These are phyloP conservation scores for Sebastes minor DNA, from an alignment of 2,797 vertebrate genomes.

Conservation along the genomic window DNA sequence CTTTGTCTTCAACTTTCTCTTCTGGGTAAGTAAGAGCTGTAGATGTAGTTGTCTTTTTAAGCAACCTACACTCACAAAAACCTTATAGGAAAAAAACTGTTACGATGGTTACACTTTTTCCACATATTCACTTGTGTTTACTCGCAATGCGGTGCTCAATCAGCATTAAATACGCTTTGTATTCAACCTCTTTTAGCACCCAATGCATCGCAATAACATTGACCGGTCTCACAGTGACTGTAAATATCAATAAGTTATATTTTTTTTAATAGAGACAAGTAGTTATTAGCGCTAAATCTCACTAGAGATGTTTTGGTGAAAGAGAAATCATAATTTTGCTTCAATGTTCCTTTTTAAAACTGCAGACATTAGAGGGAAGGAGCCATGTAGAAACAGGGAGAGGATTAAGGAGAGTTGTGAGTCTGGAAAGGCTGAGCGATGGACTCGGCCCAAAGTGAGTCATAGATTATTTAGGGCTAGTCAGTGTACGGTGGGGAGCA, in stretches of 20 bases:
- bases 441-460: constrained; percentile 58
- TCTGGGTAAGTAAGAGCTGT: constrained; percentile 86
- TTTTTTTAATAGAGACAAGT: background rate
- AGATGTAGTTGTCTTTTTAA: background rate
- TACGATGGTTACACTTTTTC: background rate
- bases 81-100: background rate
- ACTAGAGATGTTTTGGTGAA: background rate
- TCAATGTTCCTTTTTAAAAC: background rate
- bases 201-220: background rate
- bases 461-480: constrained; percentile 63
- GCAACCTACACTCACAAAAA: background rate
- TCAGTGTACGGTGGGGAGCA: constrained; percentile 15
- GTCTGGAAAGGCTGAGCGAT: constrained; percentile 37
- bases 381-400: background rate
- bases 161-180: background rate
- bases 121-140: background rate
- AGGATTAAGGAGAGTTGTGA: constrained; percentile 9
- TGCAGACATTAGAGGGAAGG: background rate
- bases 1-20: constrained; percentile 91
- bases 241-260: background rate
- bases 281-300: background rate
- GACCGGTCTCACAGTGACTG: background rate
- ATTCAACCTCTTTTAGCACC: background rate
- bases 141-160: background rate
- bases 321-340: background rate